Percentiles rank a stretch among this genome's conserved stretches.
Conservation (phyloP, 2,113 vertebrate genomes). For the Pelmatolapia mariae region DNA sequence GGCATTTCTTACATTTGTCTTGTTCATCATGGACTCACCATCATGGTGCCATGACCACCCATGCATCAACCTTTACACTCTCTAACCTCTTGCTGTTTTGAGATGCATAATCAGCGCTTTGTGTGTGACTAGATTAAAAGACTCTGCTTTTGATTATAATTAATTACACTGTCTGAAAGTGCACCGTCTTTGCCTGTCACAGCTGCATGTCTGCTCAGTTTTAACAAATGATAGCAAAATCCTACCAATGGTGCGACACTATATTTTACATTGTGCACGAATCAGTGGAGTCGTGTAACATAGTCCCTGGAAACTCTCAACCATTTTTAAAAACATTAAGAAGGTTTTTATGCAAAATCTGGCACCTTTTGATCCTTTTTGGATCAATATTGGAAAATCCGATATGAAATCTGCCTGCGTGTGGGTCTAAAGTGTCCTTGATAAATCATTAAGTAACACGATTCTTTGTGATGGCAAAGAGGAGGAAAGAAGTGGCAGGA, state of each 20-base stretch:
- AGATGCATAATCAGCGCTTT: background rate
- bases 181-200: background rate
- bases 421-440: background rate
- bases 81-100: background rate
- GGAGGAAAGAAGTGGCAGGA: background rate
- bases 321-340: background rate
- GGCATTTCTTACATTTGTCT: constrained; percentile 15
- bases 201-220: background rate
- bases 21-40: constrained; percentile 3
- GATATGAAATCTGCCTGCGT: background rate
- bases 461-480: background rate
- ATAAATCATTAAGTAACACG: background rate
- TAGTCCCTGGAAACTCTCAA: background rate
- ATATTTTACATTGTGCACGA: background rate
- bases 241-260: background rate
- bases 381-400: background rate
- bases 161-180: background rate
- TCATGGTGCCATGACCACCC: background rate
- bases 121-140: background rate
- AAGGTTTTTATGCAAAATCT: background rate
- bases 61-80: background rate
- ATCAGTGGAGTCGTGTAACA: background rate
- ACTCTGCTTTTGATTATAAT: background rate
- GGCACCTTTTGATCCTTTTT: background rate
- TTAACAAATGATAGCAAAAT: background rate